Evolutionary conservation across 2,888 invertebrate genomes (phyloP).

Genomic region (Thyatira batis): DNA sequence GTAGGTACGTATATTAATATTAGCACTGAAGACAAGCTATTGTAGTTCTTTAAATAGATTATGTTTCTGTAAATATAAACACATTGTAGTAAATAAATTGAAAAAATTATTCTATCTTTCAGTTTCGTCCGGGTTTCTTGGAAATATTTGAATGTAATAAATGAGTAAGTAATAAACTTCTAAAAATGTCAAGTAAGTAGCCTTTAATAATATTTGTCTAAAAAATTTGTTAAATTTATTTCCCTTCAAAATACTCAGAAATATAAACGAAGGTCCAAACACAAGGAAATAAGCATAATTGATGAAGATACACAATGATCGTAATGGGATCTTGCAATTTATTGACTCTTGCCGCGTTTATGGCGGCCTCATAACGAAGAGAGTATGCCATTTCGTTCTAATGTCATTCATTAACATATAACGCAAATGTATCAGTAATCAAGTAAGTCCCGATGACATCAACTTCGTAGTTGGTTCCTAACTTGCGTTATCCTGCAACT

Average conservation of each 20-base stretch:
- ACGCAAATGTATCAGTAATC: background rate
- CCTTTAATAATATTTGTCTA: too few relatives aligned
- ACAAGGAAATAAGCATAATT: background rate
- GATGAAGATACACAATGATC: background rate
- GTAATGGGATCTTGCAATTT: constrained; percentile 1
- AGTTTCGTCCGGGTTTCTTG: too few relatives aligned
- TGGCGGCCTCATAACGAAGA: background rate
- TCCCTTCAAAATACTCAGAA: background rate
- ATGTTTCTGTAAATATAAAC: too few relatives aligned
- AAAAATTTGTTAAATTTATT: too few relatives aligned
- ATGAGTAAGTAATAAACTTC: too few relatives aligned
- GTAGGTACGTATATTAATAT: too few relatives aligned
- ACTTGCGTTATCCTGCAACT: background rate
- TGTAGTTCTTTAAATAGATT: too few relatives aligned
- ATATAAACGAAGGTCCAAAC: background rate
- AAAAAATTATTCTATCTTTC: too few relatives aligned
- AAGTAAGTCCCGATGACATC: background rate
- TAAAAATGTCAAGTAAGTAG: too few relatives aligned
- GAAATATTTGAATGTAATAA: too few relatives aligned
- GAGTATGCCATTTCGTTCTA: background rate
- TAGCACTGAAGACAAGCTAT: too few relatives aligned
- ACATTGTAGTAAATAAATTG: too few relatives aligned
- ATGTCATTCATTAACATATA: background rate
- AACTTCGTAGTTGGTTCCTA: background rate
- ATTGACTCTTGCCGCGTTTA: background rate